phyloP scores from a whole-genome alignment of 2,113 vertebrate species.

The Phoxinus phoxinus region DNA sequence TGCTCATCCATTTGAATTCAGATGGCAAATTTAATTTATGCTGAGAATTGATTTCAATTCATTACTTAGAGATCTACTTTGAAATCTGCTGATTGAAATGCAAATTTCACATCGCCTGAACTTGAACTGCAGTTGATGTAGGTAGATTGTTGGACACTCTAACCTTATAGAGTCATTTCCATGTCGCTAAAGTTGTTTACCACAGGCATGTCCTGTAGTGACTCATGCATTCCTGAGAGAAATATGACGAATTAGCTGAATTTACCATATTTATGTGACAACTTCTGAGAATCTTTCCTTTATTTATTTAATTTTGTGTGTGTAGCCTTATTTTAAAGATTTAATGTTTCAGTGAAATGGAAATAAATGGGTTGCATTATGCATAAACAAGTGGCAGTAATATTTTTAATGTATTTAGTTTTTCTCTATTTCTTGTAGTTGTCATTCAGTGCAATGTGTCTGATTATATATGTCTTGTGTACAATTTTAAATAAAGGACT shows the following conservation, averaged over 20 bases:
- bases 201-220: conserved; percentile 19
- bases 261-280: conserved; percentile 30
- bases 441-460: background rate
- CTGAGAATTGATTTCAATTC: background rate
- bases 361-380: conserved; percentile 16
- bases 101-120: background rate
- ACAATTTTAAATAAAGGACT: background rate
- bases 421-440: background rate
- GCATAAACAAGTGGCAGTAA: background rate
- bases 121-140: background rate
- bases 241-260: background rate
- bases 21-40: background rate
- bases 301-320: background rate
- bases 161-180: conserved; percentile 10
- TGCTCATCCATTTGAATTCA: conserved; percentile 25
- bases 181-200: background rate
- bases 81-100: background rate
- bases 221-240: conserved; percentile 34
- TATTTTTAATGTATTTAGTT: background rate
- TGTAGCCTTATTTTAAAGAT: conserved; percentile 4
- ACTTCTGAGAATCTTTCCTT: conserved; percentile 31
- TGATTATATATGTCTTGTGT: background rate
- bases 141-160: background rate
- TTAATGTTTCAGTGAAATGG: conserved; percentile 25
- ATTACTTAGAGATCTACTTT: background rate